Conservation (phyloP, 35 echinoderm and acorn worm species). For the Strongylocentrotus purpuratus region DNA sequence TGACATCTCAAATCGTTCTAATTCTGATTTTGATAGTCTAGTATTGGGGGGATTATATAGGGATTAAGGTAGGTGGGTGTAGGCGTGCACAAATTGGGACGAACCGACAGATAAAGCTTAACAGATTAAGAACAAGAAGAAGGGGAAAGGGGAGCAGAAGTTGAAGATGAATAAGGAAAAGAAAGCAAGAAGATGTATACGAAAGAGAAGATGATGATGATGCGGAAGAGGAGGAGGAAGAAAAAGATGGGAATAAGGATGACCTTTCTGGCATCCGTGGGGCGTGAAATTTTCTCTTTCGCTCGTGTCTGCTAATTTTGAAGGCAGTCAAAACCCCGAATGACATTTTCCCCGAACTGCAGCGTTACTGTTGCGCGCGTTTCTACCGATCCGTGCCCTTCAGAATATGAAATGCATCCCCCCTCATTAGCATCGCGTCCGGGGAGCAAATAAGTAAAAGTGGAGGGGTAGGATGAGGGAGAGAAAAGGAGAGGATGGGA, state of each 20-base stretch:
- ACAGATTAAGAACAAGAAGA: too few species aligned
- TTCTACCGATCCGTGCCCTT: background rate
- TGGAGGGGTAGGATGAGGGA: background rate
- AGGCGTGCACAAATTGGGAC: too few species aligned
- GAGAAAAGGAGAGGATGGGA: background rate
- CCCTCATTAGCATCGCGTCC: background rate
- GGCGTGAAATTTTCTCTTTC: constrained; percentile 15
- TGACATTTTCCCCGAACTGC: background rate
- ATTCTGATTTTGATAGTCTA: background rate
- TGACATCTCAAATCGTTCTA: background rate
- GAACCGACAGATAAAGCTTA: too few species aligned
- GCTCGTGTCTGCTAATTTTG: background rate
- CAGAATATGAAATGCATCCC: background rate
- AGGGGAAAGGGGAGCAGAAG: background rate
- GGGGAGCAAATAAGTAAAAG: background rate
- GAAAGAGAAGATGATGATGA: background rate
- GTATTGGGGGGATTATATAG: background rate
- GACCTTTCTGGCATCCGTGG: background rate
- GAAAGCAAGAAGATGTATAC: background rate
- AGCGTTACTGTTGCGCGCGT: background rate
- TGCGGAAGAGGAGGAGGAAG: background rate
- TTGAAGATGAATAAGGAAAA: background rate
- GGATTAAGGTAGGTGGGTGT: background rate
- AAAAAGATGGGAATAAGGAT: background rate
- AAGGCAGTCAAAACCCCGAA: background rate